Evolutionary conservation across 2,888 invertebrate genomes (phyloP), one percentile per base, ranked within the genome.

Genomic region (Amiota communis): DNA sequence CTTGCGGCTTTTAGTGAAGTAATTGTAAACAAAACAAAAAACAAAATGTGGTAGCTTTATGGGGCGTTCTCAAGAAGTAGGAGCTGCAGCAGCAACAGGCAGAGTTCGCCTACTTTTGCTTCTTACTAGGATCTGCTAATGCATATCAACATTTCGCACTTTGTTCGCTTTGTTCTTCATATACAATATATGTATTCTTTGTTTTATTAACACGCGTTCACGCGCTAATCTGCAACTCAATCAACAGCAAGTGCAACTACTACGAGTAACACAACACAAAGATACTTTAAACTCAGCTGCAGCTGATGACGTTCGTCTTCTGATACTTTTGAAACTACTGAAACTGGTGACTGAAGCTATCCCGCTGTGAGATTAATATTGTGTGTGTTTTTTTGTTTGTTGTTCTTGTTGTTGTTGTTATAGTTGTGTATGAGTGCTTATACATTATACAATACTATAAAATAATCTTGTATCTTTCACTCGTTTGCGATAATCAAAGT

Each of bases 401-500:
- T 36, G 36, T 36, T 9, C n/a, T 6, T 23, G 23, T 23, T 36
- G 36, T 36, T 9, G 36, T 6, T 23, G 23, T 23, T 23, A 3
- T 23, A 4, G 36, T 36, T 9, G 36, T 6, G 23, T 23, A 23
- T 23, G 36, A 47, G 12, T 13, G 23, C 15, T 4, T 36, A 36
- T 36, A 23, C 23, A 23, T 23, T 2, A 23, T 23, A 23, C 23
- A 36, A 36, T 36, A 36, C 36, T 36, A 36, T 36, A 36, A 36
- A 36, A 36, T 2, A 4, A 36, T 36, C 36, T 36, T 6, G 53
- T 71, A 71, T 71, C 71, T 51, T 64, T 36, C 47, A 46, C 64
- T 71, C 56, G 64, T 64, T 47, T 64, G 75, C 72, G 78, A 77
- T 83, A 85, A 83, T 83, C 85, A 80, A 83, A 84, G 85, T 85